These are phyloP conservation scores for Drosophila tristis DNA, from an alignment of 1,140 invertebrate genomes.

Conservation along the genomic window DNA sequence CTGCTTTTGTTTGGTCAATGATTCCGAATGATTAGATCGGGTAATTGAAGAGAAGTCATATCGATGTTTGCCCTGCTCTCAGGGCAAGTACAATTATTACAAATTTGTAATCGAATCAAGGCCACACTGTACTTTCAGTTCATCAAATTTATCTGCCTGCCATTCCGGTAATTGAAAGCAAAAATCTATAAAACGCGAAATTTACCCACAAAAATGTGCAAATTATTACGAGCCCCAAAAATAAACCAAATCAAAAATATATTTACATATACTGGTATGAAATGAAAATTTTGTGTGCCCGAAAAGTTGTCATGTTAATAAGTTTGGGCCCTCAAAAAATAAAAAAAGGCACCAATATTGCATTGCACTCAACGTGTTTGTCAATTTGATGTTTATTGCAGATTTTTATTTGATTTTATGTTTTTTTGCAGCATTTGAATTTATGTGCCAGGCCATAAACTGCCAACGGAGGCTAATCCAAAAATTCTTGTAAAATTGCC, in stretches of 20 bases:
- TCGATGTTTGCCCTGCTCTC: background rate
- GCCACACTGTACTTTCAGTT: conserved; percentile 19
- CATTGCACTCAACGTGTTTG: conserved; percentile 63
- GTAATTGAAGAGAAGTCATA: background rate
- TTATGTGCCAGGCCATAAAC: conserved; percentile 70
- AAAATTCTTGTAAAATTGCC: conserved; percentile 73
- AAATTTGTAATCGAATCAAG: background rate
- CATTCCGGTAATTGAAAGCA: conserved; percentile 27
- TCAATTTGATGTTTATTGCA: conserved; percentile 80
- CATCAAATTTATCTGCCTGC: conserved; percentile 9
- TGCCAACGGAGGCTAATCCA: conserved; percentile 61
- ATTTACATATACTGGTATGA: conserved; percentile 3
- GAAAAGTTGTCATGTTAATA: conserved; percentile 46
- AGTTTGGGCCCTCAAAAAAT: background rate
- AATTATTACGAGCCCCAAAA: conserved; percentile 12
- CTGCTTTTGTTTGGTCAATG: background rate
- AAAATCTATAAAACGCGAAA: conserved; percentile 15
- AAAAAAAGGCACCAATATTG: conserved; percentile 19
- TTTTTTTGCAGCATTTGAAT: conserved; percentile 63
- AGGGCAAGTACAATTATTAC: background rate
- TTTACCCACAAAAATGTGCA: conserved; percentile 17
- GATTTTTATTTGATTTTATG: conserved; percentile 80
- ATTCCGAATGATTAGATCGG: conserved; percentile 20
- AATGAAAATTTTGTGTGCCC: no score
- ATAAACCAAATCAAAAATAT: conserved; percentile 15